These are phyloP conservation scores for Parnassius apollo DNA, from an alignment of 2,888 invertebrate genomes.

Conservation along the genomic window DNA sequence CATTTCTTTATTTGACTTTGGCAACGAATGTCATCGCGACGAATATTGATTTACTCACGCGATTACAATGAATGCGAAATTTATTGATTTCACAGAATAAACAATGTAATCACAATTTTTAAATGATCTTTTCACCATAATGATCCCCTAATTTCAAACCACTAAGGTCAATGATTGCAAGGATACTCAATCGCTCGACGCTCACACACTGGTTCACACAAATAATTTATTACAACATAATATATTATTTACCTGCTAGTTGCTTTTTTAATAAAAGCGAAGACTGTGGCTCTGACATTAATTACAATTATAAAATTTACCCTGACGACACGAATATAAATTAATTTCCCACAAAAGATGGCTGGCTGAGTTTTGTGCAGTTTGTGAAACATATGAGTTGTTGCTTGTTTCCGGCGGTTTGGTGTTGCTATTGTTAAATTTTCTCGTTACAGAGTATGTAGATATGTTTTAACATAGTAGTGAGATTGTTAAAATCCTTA, in stretches of 20 bases:
- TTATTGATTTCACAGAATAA: conserved; percentile 30
- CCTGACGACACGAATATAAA: conserved; percentile 86
- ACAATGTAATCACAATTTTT: conserved; percentile 20
- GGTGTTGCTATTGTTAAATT: conserved; percentile 49
- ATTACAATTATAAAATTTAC: conserved; percentile 90
- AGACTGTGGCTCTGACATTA: conserved; percentile 98
- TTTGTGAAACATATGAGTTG: conserved; percentile 80
- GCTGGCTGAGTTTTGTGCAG: conserved; percentile 83
- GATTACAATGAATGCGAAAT: conserved; percentile 30
- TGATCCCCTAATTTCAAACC: conserved; percentile 70
- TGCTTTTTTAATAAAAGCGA: conserved; percentile 97
- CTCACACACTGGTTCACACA: conserved; percentile 49
- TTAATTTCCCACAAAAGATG: conserved; percentile 87
- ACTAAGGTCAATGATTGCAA: conserved; percentile 78
- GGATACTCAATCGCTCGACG: conserved; percentile 59
- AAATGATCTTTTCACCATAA: conserved; percentile 35
- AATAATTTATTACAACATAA: conserved; percentile 39
- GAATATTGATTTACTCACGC: conserved; percentile 68
- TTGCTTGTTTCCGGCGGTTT: conserved; percentile 65
- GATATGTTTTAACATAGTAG: too few species aligned
- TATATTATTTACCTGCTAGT: conserved; percentile 91
- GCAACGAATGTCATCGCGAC: conserved; percentile 56
- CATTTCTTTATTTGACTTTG: conserved; percentile 50
- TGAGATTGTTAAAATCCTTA: too few species aligned
- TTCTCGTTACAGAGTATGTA: too few species aligned